Evolutionary conservation across 2,797 vertebrate genomes (phyloP), one percentile per base, ranked within the genome.

Genomic region (Aldrovandia affinis): DNA sequence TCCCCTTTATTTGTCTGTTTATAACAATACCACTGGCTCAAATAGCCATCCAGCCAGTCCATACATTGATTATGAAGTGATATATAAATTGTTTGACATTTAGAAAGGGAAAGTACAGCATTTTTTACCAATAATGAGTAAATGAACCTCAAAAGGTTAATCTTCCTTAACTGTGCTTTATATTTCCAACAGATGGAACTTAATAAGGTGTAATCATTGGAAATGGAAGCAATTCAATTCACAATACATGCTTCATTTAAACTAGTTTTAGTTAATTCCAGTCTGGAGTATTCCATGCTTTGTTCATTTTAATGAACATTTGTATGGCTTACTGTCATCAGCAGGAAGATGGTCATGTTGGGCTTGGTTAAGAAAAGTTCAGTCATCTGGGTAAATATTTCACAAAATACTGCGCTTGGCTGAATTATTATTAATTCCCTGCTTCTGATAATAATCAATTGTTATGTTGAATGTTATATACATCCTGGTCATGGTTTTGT

Each of bases 131-230:
- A 42, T 84, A 84, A 84, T 84, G 78, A 84, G 57, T n/a, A 55
- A 84, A 80, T 80, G 18, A 80, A 68, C 59, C 59, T 42, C 47
- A 84, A 33, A 80, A 63, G 83, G 83, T 55, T 82, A 82, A 86
- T 84, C 57, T 81, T 47, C 50, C 63, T 59, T 81, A 68, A 84
- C 78, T 80, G 36, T 79, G 78, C 80, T 42, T 80, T 81, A 85
- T 81, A 28, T 59, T 84, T 79, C 81, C 75, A 81, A 79, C 84
- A 88, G 79, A 78, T 81, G 81, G 78, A 68, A 44, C 84, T 75
- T 85, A 87, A 87, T 83, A 68, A 81, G 44, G 83, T 75, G 77
- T 87, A 83, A 83, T 87, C 83, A 86, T 78, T 73, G 81, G 80
- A 52, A 81, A 77, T 77, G 54, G 68, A 54, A 63, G 39, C 82